Conservation (phyloP, 2,113 vertebrate genomes). For the Tylochromis polylepis region DNA sequence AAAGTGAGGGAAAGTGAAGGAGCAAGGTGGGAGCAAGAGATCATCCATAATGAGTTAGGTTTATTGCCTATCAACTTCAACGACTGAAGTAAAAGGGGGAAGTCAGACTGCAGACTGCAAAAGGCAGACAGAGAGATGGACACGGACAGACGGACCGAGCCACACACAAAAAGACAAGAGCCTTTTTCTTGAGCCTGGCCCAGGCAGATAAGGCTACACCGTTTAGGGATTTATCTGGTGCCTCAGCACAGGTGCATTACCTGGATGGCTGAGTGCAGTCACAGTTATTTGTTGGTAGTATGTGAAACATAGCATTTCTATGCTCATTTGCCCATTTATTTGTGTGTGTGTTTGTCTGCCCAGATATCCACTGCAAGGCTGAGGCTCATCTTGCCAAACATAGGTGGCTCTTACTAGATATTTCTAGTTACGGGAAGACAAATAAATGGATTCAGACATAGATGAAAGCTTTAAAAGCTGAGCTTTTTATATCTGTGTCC, state of each 20-base stretch:
- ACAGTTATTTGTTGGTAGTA: conserved; percentile 47
- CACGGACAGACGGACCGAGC: neutral
- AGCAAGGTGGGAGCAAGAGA: neutral
- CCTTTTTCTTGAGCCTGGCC: conserved; percentile 54
- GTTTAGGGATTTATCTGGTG: conserved; percentile 59
- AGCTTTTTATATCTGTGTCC: conserved; percentile 45
- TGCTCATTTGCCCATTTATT: neutral
- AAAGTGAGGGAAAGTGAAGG: neutral
- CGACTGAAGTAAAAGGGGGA: conserved; percentile 3
- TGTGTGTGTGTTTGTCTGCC: neutral
- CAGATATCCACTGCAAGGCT: conserved; percentile 28
- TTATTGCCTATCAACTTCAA: conserved; percentile 39
- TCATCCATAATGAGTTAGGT: conserved; percentile 30
- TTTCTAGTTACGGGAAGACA: conserved; percentile 52
- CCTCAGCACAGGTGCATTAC: conserved; percentile 57
- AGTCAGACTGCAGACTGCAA: conserved; percentile 20
- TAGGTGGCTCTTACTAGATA: conserved; percentile 36
- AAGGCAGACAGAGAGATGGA: neutral
- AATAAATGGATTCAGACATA: conserved; percentile 61
- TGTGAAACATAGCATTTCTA: conserved; percentile 1
- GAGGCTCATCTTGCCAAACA: conserved; percentile 35
- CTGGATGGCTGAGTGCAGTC: conserved; percentile 26
- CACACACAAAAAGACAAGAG: conserved; percentile 20
- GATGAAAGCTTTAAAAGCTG: conserved; percentile 43
- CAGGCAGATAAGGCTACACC: conserved; percentile 55